These are phyloP conservation scores for Lordiphosa mommai DNA, from an alignment of 1,140 invertebrate genomes.

Conservation along the genomic window DNA sequence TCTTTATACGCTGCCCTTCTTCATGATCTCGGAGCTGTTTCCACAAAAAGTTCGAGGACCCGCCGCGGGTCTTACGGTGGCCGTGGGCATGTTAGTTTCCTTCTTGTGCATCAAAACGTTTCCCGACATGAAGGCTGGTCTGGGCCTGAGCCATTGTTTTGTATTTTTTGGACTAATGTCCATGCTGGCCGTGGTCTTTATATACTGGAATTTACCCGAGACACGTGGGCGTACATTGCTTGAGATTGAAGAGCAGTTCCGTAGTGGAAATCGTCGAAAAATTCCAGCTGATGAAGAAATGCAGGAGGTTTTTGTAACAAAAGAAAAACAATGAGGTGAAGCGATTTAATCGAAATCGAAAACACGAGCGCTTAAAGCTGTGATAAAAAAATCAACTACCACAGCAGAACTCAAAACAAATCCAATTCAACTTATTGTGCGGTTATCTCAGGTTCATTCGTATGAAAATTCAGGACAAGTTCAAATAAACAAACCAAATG, in stretches of 20 bases:
- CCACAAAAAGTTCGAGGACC: slow-evolving; percentile 85
- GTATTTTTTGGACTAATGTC: slow-evolving; percentile 86
- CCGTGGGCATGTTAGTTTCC: slow-evolving; percentile 85
- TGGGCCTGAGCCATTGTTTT: slow-evolving; percentile 85
- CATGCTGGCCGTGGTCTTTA: slow-evolving; percentile 85
- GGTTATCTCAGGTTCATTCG: too few relatives aligned
- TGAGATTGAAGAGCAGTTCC: slow-evolving; percentile 85
- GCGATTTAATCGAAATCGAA: background rate
- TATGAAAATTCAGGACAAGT: too few relatives aligned
- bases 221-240: slow-evolving; percentile 88
- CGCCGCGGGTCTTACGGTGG: slow-evolving; percentile 84
- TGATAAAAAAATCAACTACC: slow-evolving; percentile 19
- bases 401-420: too few relatives aligned
- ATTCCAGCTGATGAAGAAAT: slow-evolving; percentile 41
- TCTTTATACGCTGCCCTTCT: slow-evolving; percentile 85
- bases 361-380: slow-evolving; percentile 29
- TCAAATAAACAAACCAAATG: too few relatives aligned
- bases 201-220: slow-evolving; percentile 87
- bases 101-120: slow-evolving; percentile 89
- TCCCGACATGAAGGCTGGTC: slow-evolving; percentile 81
- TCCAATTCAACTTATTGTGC: too few relatives aligned
- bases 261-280: slow-evolving; percentile 15
- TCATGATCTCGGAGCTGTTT: slow-evolving; percentile 88
- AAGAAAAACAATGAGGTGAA: background rate
- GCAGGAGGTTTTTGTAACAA: slow-evolving; percentile 47